Evolutionary conservation across 2,797 vertebrate genomes (phyloP), one percentile per base, ranked within the genome.

Genomic region (Pipistrellus nathusii): DNA sequence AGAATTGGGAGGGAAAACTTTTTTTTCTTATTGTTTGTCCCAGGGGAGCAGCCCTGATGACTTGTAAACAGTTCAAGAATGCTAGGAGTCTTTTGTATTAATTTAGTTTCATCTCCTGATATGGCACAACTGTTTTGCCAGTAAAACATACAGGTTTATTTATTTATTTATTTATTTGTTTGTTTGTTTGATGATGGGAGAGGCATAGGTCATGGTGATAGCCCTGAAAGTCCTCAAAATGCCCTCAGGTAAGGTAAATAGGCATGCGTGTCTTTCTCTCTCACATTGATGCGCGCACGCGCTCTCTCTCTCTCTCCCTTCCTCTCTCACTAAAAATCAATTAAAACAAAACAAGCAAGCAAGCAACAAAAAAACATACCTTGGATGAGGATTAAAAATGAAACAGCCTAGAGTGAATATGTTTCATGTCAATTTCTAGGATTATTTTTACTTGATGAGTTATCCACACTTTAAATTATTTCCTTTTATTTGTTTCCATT

Each of bases 381-480:
- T 68, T 35, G 64, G 17, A 17, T 32, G n/a, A 66, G 64, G 64
- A 20, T 68, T 35, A 68, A 35, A 93, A 91, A 73, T 69, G 35
- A 85, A 51, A 1, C n/a, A 68, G 6, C 10, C 48, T 68, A 62
- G 6, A 66, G 35, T 75, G 18, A 91, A 86, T 72, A 78, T 2
- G 44, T 93, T 93, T 72, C 62, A 14, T 30, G 30, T 84, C 73
- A 41, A 35, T 83, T 41, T 90, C 32, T 21, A 75, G 55, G 53
- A 73, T 51, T 25, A n/a, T 73, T 94, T 93, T 83, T 62, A 91
- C 35, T 38, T 17, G 8, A 78, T 78, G 32, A 44, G 1, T 75
- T 95, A 93, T 48, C 69, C 20, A 75, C 38, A 82, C 46, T 27
- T 71, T 92, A 76, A 78, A 76, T 90, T 48, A 86, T 92, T 86